Evolutionary conservation across 2,113 vertebrate species (phyloP).

Genomic region (Notiomystis cincta): DNA sequence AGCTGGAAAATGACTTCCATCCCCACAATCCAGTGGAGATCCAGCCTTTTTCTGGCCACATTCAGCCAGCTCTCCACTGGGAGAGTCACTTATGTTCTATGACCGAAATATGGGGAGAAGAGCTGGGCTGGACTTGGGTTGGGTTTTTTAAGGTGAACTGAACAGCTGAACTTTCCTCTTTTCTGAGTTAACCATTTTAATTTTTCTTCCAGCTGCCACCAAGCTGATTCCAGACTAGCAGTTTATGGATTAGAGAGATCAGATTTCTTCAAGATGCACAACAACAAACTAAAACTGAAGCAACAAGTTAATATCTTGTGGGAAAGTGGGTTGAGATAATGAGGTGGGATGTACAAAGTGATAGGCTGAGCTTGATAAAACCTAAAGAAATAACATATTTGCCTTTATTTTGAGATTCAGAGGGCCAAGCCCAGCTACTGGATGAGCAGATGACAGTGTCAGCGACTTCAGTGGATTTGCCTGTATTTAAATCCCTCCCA

Average conservation of each 20-base stretch:
- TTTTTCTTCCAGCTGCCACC: neutral
- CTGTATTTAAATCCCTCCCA: neutral
- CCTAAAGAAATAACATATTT: neutral
- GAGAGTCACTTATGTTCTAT: neutral
- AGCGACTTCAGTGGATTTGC: constrained; percentile 4
- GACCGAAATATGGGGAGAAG: neutral
- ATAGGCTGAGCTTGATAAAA: neutral
- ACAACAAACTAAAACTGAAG: neutral
- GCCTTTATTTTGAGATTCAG: neutral
- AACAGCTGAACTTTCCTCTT: neutral
- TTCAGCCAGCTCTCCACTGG: neutral
- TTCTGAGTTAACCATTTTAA: neutral
- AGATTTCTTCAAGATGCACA: neutral
- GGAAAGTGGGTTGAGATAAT: neutral
- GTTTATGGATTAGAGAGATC: neutral
- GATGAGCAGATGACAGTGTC: neutral
- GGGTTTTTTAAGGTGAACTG: neutral
- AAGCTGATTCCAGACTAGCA: neutral
- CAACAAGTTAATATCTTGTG: neutral
- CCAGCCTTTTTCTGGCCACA: neutral
- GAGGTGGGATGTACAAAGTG: neutral
- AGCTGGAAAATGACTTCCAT: neutral
- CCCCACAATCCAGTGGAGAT: neutral
- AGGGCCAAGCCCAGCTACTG: neutral
- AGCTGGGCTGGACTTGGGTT: neutral